Base-by-base conservation (phyloP, 2,113 vertebrate genomes). In the Pseudorectes ferrugineus region DNA sequence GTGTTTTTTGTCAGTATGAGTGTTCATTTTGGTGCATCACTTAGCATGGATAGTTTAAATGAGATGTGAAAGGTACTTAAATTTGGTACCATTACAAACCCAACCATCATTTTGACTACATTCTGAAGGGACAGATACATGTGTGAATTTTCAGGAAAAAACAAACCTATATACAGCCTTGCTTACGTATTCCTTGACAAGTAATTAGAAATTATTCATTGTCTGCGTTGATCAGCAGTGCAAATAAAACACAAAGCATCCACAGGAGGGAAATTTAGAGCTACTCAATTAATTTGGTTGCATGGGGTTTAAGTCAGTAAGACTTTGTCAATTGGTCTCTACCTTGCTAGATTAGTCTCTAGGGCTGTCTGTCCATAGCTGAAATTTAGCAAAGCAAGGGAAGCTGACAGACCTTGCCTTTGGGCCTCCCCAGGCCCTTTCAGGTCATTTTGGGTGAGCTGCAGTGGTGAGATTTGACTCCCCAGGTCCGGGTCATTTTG, bases 211-310 rank as follows among this genome's bases (percentile, higher is more conserved):
- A 93, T 96, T 81, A 77, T 81, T 95, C 72, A 49, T 83, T 84
- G 65, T 63, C 55, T 67, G 85, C 78, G 82, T 90, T 93, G 81
- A 86, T 96, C 75, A 97, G 72, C 88, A 93, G 86, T 67, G 63
- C 75, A 95, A 81, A 87, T 91, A 87, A 78, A 95, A 65, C 70
- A 81, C 68, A 94, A 93, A 95, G 71, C 48, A 88, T 96, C 79
- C 93, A 65, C 95, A 92, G 76, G 83, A 93, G 91, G 74, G 73
- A 89, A 87, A 95, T 96, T 92, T 72, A 83, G 85, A 94, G 55
- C 92, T 90, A 95, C 33, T 94, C 85, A 54, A 43, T 95, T 96
- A 91, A 92, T 92, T 96, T 85, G 28, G 36, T 91, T 92, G 52
- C 73, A 45, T 91, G 83, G 65, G 18, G 43, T 93, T 88, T 94